phyloP scores from a whole-genome alignment of 2,797 vertebrate genomes.

The Sciaenops ocellatus region DNA sequence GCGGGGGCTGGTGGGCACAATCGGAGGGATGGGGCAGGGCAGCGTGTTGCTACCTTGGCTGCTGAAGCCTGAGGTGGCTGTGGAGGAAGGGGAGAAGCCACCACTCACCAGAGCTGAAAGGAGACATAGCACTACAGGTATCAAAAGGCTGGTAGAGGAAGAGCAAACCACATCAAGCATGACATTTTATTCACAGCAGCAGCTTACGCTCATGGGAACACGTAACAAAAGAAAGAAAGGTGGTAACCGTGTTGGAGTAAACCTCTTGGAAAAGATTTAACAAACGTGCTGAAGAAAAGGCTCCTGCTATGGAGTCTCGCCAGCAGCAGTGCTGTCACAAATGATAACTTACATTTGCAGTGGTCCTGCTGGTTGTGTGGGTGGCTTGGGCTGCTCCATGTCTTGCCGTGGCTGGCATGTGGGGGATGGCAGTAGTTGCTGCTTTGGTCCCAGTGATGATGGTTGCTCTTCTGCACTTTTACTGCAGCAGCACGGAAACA shows the following conservation, averaged over 20 bases:
- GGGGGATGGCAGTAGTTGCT: constrained; percentile 91
- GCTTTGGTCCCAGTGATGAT: constrained; percentile 93
- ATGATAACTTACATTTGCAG: constrained; percentile 90
- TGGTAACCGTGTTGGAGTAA: constrained; percentile 28
- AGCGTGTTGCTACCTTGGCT: constrained; percentile 92
- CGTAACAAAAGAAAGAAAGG: constrained; percentile 18
- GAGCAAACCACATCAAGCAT: constrained; percentile 29
- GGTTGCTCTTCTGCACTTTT: constrained; percentile 94
- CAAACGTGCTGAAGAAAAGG: constrained; percentile 59
- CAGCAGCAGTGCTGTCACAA: constrained; percentile 78
- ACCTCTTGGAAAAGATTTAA: constrained; percentile 49
- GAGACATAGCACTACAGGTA: constrained; percentile 52
- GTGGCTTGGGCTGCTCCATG: constrained; percentile 90
- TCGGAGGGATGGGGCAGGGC: constrained; percentile 85
- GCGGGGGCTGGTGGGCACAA: constrained; percentile 91
- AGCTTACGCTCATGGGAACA: constrained; percentile 13
- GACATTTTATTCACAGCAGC: constrained; percentile 18
- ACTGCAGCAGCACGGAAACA: constrained; percentile 82
- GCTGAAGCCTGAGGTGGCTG: constrained; percentile 90
- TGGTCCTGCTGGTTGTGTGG: constrained; percentile 90
- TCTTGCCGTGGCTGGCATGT: constrained; percentile 90
- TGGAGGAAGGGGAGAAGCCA: constrained; percentile 92
- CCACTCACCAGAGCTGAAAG: constrained; percentile 90
- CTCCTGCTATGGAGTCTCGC: constrained; percentile 64
- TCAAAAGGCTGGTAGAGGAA: constrained; percentile 31